phyloP scores from a whole-genome alignment of 2,113 vertebrate species.

The Xiphias gladius region DNA sequence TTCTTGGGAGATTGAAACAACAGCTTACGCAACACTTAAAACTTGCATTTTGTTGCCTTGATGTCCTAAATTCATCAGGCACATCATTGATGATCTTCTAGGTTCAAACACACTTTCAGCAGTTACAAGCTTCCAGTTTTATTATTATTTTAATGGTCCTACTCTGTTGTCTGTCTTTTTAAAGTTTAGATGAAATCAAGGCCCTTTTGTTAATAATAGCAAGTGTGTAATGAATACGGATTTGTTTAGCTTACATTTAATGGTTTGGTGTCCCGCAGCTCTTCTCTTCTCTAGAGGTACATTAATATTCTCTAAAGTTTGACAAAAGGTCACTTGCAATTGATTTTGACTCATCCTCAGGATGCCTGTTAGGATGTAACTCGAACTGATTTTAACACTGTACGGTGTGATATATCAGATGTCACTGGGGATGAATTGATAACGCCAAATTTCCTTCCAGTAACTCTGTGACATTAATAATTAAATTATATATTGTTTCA shows the following conservation, averaged over 20 bases:
- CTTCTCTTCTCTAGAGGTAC: neutral
- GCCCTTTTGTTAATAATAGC: neutral
- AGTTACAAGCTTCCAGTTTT: neutral
- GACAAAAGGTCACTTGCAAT: neutral
- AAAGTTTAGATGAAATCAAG: neutral
- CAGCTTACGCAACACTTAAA: neutral
- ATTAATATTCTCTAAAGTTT: conserved; percentile 9
- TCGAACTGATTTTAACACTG: neutral
- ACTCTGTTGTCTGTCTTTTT: neutral
- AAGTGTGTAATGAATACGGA: neutral
- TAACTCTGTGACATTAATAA: neutral
- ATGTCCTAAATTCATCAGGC: neutral
- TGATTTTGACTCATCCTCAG: conserved; percentile 11
- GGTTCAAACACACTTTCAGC: neutral
- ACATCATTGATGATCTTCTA: neutral
- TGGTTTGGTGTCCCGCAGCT: neutral
- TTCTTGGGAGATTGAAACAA: neutral
- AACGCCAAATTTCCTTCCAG: neutral
- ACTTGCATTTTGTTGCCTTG: neutral
- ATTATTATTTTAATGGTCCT: neutral
- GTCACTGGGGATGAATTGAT: neutral
- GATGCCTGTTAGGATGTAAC: neutral
- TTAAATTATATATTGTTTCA: neutral
- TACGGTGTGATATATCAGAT: neutral
- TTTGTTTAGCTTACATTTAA: neutral